Evolutionary conservation across 2,888 invertebrate genomes (phyloP), one percentile per base, ranked within the genome.

Genomic region (Calameuta pallipes): DNA sequence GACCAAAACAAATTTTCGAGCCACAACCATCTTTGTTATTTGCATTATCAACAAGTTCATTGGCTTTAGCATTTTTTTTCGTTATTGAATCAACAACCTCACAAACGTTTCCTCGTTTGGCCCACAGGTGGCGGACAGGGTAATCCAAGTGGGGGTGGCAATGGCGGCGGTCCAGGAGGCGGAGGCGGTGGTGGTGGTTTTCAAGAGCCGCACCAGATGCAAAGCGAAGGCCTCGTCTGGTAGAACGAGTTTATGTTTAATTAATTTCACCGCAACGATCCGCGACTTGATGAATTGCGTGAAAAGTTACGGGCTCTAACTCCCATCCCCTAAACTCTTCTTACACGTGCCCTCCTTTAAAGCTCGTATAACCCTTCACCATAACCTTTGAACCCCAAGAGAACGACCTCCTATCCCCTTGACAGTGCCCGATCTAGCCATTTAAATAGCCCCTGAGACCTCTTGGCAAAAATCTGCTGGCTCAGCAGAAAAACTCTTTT

Each of bases 211-310:
- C 95, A 95, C 91, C 94, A 95, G 92, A 93, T 94, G 92, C 94
- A 95, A 90, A 95, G 94, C 92, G 95, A 95, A 92, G 95, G 95
- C 78, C 93, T 95, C 89, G 95, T 95, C 93, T 95, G 95, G 95
- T 95, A 95, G 93, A 92, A 93, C 86, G 87, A 86, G 87, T 89
- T 88, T 88, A 84, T 82, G 82, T 88, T 86, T 89, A 88, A 90
- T 89, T 88, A 85, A 87, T 87, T 84, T 84, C 79, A 78, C 79
- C 80, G 81, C 77, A 70, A 74, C 75, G 78, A 41, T 77, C 30
- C 71, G 34, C 69, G 41, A 15, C 74, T 74, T 37, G 74, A 74
- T 74, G 76, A 56, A 23, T 34, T 30, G 76, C 33, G 75, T 70
- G 36, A 71, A 71, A 69, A 74, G 75, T 41, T 37, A 37, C 70